Evolutionary conservation across 35 echinoderm and acorn worm species (phyloP), one percentile per base, ranked within the genome.

Genomic region (Amphiura filiformis): DNA sequence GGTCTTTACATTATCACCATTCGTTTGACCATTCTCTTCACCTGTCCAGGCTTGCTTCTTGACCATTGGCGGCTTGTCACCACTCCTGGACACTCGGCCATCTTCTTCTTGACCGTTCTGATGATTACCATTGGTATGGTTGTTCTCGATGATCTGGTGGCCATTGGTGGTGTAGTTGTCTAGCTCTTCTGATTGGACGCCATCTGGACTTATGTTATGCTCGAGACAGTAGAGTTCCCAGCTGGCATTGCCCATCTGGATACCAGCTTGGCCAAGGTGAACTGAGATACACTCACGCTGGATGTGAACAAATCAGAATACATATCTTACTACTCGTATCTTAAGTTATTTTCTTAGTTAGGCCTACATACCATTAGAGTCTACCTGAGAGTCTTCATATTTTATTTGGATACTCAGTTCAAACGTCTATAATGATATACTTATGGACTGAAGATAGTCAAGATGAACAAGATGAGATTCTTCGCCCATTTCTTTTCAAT

Each of bases 191-290:
- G 91, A 40, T 36, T 89, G 84, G 13, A 85, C 81, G 0, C 91
- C 91, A 85, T 93, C 91, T 20, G 91, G 91, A 34, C 85, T 80
- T 41, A 92, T 92, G 39, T 81, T 81, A 77, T 93, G 91, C 39
- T 93, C 91, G 17, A 93, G 52, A 37, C 89, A 91, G 44, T 86
- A 86, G 20, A 88, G 85, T 34, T 87, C 85, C 84, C 90, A 92
- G 84, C 77, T 81, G 34, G 90, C 90, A 92, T 92, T 92, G 79
- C 89, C 89, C 70, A 91, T 91, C 89, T 91, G 89, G 47, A 78
- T 39, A 37, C 89, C 89, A 38, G 89, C 90, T 65, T 92, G 90
- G n/a, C 90, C 90, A 33, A 92, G 77, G 61, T 92, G 90, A 35
- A 92, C 36, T 44, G 90, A 92, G 49, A 92, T 92, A 82, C 78